A percentile compares a stretch with the other conserved stretches of the same genome.
phyloP scores from a whole-genome alignment of 2,888 invertebrate genomes.

The Argynnis bischoffii region DNA sequence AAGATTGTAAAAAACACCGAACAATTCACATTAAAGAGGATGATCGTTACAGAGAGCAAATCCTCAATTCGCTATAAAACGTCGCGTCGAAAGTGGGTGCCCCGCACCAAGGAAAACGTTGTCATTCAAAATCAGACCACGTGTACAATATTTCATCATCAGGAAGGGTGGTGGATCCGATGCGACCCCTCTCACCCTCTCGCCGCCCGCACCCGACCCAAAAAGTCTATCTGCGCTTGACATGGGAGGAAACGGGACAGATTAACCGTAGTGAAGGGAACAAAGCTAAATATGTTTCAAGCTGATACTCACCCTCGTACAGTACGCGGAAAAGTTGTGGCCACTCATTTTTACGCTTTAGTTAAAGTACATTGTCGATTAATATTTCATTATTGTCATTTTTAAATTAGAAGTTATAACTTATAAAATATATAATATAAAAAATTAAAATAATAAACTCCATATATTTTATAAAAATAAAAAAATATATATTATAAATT shows the following conservation, averaged over 20 bases:
- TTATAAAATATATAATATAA: background rate
- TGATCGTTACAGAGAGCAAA: conserved; percentile 64
- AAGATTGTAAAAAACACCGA: conserved; percentile 28
- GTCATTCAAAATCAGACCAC: conserved; percentile 88
- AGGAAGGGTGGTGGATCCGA: conserved; percentile 69
- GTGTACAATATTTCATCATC: conserved; percentile 89
- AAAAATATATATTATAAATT: too few relatives aligned
- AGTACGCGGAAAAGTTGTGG: conserved; percentile 60
- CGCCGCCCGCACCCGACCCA: conserved; percentile 64
- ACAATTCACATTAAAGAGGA: conserved; percentile 52
- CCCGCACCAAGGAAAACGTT: conserved; percentile 81
- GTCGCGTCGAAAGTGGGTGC: conserved; percentile 70
- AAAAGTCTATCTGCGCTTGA: conserved; percentile 82
- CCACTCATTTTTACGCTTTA: conserved; percentile 39
- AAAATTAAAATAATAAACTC: too few relatives aligned
- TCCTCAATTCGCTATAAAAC: conserved; percentile 73
- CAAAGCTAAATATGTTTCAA: conserved; percentile 82
- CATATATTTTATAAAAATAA: too few relatives aligned
- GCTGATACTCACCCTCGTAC: conserved; percentile 72
- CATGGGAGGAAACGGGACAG: conserved; percentile 82
- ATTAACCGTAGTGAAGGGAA: conserved; percentile 82
- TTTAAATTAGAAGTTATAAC: conserved; percentile 2
- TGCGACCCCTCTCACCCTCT: conserved; percentile 47
- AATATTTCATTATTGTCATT: conserved; percentile 24
- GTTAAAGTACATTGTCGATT: conserved; percentile 31